phyloP scores from a whole-genome alignment of 2,888 invertebrate species.

The Nemoura dubitans region DNA sequence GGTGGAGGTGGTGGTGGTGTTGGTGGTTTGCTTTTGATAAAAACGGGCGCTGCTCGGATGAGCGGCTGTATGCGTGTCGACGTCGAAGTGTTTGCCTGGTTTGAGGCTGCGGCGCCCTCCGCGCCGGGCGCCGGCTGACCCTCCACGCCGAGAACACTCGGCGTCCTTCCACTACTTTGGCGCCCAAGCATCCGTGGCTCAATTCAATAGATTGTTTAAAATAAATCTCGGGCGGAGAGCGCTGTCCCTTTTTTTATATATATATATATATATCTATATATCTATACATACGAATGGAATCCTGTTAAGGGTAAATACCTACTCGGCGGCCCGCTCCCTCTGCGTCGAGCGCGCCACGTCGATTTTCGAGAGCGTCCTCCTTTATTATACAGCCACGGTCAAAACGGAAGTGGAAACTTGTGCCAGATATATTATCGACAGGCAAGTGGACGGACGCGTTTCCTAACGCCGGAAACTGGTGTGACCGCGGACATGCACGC shows the following conservation, averaged over 20 bases:
- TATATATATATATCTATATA: too few relatives aligned
- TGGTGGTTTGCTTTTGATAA: not conserved
- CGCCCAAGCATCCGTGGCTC: not conserved
- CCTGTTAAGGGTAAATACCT: not conserved
- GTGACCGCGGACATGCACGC: too few relatives aligned
- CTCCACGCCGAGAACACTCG: not conserved
- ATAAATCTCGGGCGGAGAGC: conserved; percentile 15
- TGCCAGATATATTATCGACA: too few relatives aligned
- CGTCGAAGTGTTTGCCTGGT: not conserved
- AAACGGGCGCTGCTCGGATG: not conserved
- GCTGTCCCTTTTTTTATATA: too few relatives aligned
- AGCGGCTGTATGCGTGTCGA: not conserved
- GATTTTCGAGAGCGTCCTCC: not conserved
- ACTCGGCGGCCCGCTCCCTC: too few relatives aligned
- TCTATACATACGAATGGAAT: not conserved
- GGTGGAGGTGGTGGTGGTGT: too few relatives aligned
- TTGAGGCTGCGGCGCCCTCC: not conserved
- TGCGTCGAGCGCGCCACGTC: not conserved
- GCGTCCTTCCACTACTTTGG: conserved; percentile 16
- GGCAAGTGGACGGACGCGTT: too few relatives aligned
- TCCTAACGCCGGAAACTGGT: too few relatives aligned
- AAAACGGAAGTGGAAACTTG: too few relatives aligned
- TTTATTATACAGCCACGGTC: too few relatives aligned
- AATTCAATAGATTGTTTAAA: conserved; percentile 28
- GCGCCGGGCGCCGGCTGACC: not conserved